Evolutionary conservation across 2,888 invertebrate species (phyloP).

Genomic region (Lissocephala sabroskyi): DNA sequence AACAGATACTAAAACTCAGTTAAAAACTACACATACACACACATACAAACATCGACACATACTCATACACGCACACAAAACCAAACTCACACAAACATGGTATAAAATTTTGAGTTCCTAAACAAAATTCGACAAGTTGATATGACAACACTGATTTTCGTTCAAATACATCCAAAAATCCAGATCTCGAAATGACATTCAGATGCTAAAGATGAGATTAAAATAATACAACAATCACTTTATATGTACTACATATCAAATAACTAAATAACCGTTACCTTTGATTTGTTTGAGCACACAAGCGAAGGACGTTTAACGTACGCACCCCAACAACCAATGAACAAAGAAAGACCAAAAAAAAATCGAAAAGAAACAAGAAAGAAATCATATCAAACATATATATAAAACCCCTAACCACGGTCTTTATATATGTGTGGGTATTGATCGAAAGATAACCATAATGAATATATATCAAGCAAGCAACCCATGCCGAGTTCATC

Average conservation of each 20-base stretch:
- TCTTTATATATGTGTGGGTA: conserved; percentile 22
- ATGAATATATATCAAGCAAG: conserved; percentile 36
- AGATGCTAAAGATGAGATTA: conserved; percentile 6
- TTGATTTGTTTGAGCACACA: conserved; percentile 68
- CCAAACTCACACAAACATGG: conserved; percentile 1
- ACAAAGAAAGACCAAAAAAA: conserved; percentile 10
- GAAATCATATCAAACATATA: no score
- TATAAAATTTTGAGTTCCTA: no score
- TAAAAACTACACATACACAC: conserved; percentile 19
- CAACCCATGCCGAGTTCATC: conserved; percentile 71
- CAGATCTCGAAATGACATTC: conserved; percentile 17
- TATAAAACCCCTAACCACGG: conserved; percentile 5
- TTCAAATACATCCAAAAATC: conserved; percentile 20
- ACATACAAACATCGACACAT: conserved; percentile 1
- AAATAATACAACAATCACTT: conserved; percentile 23
- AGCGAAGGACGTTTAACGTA: conserved; percentile 55
- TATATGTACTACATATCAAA: conserved; percentile 50
- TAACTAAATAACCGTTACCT: conserved; percentile 55
- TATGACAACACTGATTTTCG: no score
- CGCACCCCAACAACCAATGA: conserved; percentile 45
- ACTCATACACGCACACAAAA: conserved; percentile 7
- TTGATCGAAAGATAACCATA: conserved; percentile 12
- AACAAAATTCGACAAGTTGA: no score
- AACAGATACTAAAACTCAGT: no score
- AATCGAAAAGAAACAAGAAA: no score